These are phyloP conservation scores for Nasonia longicornis DNA, from an alignment of 1,140 invertebrate genomes.

Conservation along the genomic window DNA sequence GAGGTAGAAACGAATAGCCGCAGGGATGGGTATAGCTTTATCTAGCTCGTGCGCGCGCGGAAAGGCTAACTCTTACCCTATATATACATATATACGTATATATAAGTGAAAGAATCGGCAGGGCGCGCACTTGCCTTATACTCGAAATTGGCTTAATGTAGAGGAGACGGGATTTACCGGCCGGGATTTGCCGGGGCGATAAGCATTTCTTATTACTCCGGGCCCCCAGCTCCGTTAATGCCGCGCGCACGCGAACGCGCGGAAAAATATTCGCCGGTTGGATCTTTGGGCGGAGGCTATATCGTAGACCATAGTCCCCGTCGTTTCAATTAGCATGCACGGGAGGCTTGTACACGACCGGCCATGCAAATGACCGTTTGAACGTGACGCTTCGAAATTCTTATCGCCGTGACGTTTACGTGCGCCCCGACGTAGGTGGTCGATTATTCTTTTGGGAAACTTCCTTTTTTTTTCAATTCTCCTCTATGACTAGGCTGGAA, in stretches of 20 bases:
- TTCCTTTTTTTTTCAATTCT: background rate
- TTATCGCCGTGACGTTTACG: background rate
- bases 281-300: background rate
- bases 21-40: background rate
- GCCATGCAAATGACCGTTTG: background rate
- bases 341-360: background rate
- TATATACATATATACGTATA: no score
- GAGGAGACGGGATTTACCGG: background rate
- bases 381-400: slow-evolving; percentile 13
- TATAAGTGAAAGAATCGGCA: background rate
- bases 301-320: background rate
- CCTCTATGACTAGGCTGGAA: no score
- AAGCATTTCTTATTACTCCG: background rate
- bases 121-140: background rate
- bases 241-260: background rate
- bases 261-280: background rate
- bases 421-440: background rate
- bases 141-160: slow-evolving; percentile 3
- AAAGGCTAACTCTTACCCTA: background rate
- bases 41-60: background rate
- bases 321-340: slow-evolving; percentile 19
- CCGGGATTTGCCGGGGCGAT: background rate
- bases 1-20: background rate
- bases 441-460: background rate
- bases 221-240: no score